A percentile compares a stretch with the other conserved stretches of the same genome.
phyloP scores from a whole-genome alignment of 2,888 invertebrate species.

The Morpho achilles region DNA sequence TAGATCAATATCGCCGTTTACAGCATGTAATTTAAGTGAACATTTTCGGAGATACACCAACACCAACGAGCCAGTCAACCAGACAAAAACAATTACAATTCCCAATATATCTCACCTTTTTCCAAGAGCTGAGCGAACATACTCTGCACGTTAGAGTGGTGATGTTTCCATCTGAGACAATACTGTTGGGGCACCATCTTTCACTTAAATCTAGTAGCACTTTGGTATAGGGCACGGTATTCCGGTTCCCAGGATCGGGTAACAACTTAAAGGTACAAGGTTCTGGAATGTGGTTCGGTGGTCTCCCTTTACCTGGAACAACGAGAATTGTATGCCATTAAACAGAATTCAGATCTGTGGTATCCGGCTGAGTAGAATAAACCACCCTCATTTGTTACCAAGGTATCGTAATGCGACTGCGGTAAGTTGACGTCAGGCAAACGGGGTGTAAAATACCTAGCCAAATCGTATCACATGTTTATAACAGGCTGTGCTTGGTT shows the following conservation, averaged over 20 bases:
- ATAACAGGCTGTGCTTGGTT: too few species aligned
- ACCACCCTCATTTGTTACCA: too few species aligned
- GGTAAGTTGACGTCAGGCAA: too few species aligned
- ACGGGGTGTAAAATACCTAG: too few species aligned
- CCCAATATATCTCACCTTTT: constrained; percentile 53
- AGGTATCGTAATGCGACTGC: too few species aligned
- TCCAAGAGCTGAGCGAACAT: constrained; percentile 93
- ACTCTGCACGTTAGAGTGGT: constrained; percentile 92
- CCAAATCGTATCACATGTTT: too few species aligned
- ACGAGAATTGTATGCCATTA: constrained; percentile 2
- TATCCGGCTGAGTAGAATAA: too few species aligned
- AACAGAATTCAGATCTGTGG: neutral
- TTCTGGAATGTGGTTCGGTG: constrained; percentile 29
- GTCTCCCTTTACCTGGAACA: constrained; percentile 32
- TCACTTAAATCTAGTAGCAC: constrained; percentile 10
- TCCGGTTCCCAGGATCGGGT: constrained; percentile 1
- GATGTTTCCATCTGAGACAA: constrained; percentile 95
- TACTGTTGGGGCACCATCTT: constrained; percentile 92
- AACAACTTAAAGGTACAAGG: neutral
- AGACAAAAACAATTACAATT: too few species aligned
- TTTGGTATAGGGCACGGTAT: constrained; percentile 14
- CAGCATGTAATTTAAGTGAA: too few species aligned
- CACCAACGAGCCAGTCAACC: too few species aligned
- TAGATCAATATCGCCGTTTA: too few species aligned
- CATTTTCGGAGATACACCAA: too few species aligned